A percentile compares a stretch with the other conserved stretches of the same genome.
These are phyloP conservation scores for Phyllotis vaccarum DNA, from an alignment of 2,797 vertebrate genomes.

Conservation along the genomic window DNA sequence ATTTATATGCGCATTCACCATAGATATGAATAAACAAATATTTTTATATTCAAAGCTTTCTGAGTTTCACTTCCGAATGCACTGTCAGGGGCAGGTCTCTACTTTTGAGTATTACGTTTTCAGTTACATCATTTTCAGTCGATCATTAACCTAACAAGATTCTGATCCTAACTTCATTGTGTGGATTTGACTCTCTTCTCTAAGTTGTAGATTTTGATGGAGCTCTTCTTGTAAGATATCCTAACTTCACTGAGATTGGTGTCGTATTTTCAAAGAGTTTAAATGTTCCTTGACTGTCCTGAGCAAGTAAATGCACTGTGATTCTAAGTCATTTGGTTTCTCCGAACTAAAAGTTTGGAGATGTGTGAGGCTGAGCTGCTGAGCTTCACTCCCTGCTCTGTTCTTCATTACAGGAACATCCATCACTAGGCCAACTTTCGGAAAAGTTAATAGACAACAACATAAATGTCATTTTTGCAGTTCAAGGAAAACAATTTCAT, in stretches of 20 bases:
- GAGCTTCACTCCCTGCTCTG: slow-evolving; percentile 62
- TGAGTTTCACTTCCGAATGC: slow-evolving; percentile 4
- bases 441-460: slow-evolving; percentile 96
- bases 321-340: neutral
- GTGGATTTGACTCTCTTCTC: slow-evolving; percentile 19
- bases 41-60: neutral
- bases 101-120: slow-evolving; percentile 33
- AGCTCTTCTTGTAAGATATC: neutral
- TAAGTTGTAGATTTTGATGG: neutral
- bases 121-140: neutral
- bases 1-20: neutral
- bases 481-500: slow-evolving; percentile 95
- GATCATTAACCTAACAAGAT: neutral
- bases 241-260: neutral
- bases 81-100: neutral
- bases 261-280: neutral
- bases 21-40: no score
- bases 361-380: neutral
- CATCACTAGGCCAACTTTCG: slow-evolving; percentile 95
- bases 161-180: neutral
- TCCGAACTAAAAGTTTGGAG: neutral
- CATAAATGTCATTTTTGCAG: slow-evolving; percentile 97
- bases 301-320: neutral
- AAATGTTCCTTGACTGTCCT: slow-evolving; percentile 19
- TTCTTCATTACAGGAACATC: slow-evolving; percentile 93